Conservation (phyloP, 2,888 invertebrate species). For the Caenorhabditis uteleia region DNA sequence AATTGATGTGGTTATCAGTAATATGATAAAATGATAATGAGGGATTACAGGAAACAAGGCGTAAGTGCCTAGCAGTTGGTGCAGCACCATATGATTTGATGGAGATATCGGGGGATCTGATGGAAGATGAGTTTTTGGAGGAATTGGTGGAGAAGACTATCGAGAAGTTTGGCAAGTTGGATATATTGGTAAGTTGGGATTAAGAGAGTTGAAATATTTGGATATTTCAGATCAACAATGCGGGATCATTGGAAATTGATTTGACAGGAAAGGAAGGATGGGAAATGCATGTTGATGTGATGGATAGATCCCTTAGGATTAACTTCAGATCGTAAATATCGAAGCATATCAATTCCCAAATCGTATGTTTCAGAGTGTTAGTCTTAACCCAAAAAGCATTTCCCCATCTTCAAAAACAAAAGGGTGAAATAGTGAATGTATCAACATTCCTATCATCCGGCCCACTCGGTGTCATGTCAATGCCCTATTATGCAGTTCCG, state of each 20-base stretch:
- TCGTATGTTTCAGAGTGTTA: conserved; percentile 62
- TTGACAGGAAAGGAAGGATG: conserved; percentile 33
- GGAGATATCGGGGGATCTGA: conserved; percentile 33
- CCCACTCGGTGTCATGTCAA: conserved; percentile 75
- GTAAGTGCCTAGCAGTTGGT: conserved; percentile 20
- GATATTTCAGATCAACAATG: no score
- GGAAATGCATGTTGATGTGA: conserved; percentile 38
- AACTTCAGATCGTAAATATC: conserved; percentile 35
- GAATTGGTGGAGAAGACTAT: conserved; percentile 27
- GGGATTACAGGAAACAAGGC: conserved; percentile 12
- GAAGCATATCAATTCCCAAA: no score
- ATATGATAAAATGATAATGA: background rate
- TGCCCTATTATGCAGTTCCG: conserved; percentile 75
- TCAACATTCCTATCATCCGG: conserved; percentile 85
- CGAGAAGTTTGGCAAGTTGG: conserved; percentile 28
- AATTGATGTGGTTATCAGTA: conserved; percentile 19
- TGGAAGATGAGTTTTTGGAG: conserved; percentile 20
- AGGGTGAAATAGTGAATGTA: conserved; percentile 89
- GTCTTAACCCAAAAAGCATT: conserved; percentile 80
- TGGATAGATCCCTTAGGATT: conserved; percentile 29
- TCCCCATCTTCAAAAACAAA: conserved; percentile 82
- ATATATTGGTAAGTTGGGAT: no score
- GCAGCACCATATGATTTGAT: conserved; percentile 18
- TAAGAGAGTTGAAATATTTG: conserved; percentile 4
- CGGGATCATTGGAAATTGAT: conserved; percentile 34